Evolutionary conservation across 2,113 vertebrate genomes (phyloP).

Genomic region (Empidonax traillii): DNA sequence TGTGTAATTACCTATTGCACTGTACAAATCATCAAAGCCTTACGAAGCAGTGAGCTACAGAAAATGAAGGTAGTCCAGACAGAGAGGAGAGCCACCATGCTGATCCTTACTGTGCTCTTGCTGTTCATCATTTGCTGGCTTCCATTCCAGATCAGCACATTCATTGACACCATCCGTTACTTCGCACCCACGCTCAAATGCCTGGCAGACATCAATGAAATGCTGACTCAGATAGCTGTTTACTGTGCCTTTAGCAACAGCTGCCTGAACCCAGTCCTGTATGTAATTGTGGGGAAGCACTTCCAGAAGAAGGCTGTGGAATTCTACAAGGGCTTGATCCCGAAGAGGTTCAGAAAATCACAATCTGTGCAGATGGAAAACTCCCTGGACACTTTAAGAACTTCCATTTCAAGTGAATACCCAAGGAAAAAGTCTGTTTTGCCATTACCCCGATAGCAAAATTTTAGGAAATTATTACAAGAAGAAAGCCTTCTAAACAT

Average conservation of each 20-base stretch:
- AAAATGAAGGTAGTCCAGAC: conserved; percentile 69
- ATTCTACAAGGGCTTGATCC: conserved; percentile 64
- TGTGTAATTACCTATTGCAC: conserved; percentile 84
- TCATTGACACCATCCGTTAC: conserved; percentile 76
- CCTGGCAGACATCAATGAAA: conserved; percentile 17
- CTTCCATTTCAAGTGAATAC: conserved; percentile 68
- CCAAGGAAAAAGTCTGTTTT: conserved; percentile 27
- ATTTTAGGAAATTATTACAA: background rate
- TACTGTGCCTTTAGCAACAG: conserved; percentile 91
- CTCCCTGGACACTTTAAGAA: conserved; percentile 67
- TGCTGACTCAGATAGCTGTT: conserved; percentile 79
- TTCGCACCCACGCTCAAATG: conserved; percentile 59
- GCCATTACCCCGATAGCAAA: background rate
- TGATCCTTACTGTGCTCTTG: conserved; percentile 83
- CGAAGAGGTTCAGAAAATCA: background rate
- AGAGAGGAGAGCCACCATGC: conserved; percentile 78
- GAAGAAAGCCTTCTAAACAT: background rate
- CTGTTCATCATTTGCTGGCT: conserved; percentile 88
- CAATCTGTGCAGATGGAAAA: conserved; percentile 41
- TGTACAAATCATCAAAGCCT: conserved; percentile 75
- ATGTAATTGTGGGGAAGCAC: conserved; percentile 92
- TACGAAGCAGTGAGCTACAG: conserved; percentile 72
- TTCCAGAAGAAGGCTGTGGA: conserved; percentile 91
- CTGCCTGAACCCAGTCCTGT: conserved; percentile 91
- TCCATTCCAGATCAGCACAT: conserved; percentile 80